These are phyloP conservation scores for Cheirogaleus medius DNA, from an alignment of 2,113 vertebrate species.

Conservation along the genomic window DNA sequence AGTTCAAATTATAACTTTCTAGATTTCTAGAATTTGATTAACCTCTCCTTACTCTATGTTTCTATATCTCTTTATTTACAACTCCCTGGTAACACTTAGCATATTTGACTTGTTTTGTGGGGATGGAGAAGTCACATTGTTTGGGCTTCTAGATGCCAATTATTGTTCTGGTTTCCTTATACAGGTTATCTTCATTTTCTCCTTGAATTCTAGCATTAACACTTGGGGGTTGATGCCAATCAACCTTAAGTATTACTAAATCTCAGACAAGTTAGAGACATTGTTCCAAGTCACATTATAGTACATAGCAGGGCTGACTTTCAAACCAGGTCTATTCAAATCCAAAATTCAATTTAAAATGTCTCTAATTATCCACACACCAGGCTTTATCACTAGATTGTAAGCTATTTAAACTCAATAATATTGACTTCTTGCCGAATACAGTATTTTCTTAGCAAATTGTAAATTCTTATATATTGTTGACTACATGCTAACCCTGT, in stretches of 20 bases:
- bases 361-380: not conserved
- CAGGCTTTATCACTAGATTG: not conserved
- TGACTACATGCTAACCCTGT: not conserved
- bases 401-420: not conserved
- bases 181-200: not conserved
- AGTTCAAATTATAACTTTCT: not conserved
- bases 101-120: not conserved
- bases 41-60: not conserved
- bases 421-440: not conserved
- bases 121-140: not conserved
- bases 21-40: constrained; percentile 11
- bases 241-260: not conserved
- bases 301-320: rapidly evolving
- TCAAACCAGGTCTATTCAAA: not conserved
- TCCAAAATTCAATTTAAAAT: not conserved
- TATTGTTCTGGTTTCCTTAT: not conserved
- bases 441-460: not conserved
- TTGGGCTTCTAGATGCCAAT: not conserved
- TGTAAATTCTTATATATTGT: not conserved
- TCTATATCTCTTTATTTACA: not conserved
- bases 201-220: not conserved
- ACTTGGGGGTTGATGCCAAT: not conserved
- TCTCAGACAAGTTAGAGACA: not conserved
- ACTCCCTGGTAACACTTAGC: not conserved
- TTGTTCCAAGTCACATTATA: not conserved